phyloP scores from a whole-genome alignment of 1,140 invertebrate genomes.

The Triops longicaudatus region DNA sequence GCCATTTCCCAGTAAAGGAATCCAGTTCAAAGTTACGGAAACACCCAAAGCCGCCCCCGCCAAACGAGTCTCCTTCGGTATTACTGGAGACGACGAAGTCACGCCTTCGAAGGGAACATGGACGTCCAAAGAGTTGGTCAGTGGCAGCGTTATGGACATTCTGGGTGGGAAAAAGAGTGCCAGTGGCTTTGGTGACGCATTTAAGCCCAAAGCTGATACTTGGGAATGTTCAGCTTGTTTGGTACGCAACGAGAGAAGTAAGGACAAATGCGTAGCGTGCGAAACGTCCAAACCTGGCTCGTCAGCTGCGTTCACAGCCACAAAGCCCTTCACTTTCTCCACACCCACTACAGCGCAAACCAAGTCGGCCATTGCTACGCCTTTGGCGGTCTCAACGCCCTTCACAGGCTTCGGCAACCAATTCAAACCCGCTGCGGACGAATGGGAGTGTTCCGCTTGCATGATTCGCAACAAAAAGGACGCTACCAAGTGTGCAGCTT shows the following conservation, averaged over 20 bases:
- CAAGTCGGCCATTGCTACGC: slow-evolving; percentile 18
- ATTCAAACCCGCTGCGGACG: slow-evolving; percentile 46
- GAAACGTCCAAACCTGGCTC: slow-evolving; percentile 42
- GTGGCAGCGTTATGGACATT: slow-evolving; percentile 3
- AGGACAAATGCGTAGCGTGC: slow-evolving; percentile 48
- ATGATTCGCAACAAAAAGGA: slow-evolving; percentile 53
- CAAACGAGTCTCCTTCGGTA: not conserved
- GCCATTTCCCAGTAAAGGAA: not conserved
- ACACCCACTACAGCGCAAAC: slow-evolving; percentile 23
- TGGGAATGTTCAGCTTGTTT: slow-evolving; percentile 55
- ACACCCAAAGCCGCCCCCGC: not conserved
- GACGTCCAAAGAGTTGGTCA: slow-evolving; percentile 13
- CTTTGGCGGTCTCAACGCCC: not conserved
- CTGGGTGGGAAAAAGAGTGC: not conserved
- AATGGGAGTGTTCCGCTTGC: slow-evolving; percentile 58
- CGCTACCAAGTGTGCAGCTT: slow-evolving; percentile 52
- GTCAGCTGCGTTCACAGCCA: slow-evolving; percentile 31
- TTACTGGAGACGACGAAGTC: not conserved
- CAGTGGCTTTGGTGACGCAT: slow-evolving; percentile 43
- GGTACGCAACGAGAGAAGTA: slow-evolving; percentile 47
- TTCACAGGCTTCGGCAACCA: slow-evolving; percentile 42
- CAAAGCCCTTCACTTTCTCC: slow-evolving; percentile 35
- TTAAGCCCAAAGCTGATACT: slow-evolving; percentile 42
- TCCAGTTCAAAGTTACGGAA: not conserved
- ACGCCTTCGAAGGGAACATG: slow-evolving; percentile 22